Evolutionary conservation across 2,113 vertebrate species (phyloP).

Genomic region (Megaptera novaeangliae): DNA sequence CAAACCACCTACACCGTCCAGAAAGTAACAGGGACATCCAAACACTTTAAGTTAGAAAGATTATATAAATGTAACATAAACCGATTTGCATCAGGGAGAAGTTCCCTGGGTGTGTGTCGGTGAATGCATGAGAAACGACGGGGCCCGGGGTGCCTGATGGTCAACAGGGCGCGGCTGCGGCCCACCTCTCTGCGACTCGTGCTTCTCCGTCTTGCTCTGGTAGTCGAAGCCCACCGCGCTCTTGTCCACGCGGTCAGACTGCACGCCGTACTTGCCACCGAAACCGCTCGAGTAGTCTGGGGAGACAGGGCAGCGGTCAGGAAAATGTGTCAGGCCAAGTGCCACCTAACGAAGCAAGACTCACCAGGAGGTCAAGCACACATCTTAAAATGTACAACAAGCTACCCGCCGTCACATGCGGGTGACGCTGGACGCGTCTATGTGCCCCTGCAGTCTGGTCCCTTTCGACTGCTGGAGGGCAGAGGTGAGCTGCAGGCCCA

Average conservation of each 20-base stretch:
- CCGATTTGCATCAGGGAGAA: accelerated
- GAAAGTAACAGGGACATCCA: accelerated
- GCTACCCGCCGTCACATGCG: accelerated
- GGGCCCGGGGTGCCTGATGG: neutral
- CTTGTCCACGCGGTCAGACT: conserved; percentile 96
- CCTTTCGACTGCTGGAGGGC: neutral
- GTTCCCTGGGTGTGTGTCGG: accelerated
- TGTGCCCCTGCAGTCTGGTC: accelerated
- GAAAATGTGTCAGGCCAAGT: accelerated
- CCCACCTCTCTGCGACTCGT: conserved; percentile 95
- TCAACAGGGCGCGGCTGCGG: accelerated
- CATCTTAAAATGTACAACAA: accelerated
- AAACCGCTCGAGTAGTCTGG: conserved; percentile 94
- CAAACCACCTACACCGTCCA: accelerated
- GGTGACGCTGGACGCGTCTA: accelerated
- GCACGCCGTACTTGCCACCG: conserved; percentile 92
- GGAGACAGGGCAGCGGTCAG: neutral
- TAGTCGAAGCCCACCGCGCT: conserved; percentile 96
- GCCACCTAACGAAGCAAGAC: neutral
- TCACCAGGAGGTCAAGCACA: accelerated
- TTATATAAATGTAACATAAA: accelerated
- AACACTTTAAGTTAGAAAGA: accelerated
- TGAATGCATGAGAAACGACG: accelerated
- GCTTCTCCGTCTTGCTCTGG: conserved; percentile 93
- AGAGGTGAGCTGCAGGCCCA: accelerated